These are phyloP conservation scores for Zaprionus taronus DNA, from an alignment of 1,140 invertebrate species.

Conservation along the genomic window DNA sequence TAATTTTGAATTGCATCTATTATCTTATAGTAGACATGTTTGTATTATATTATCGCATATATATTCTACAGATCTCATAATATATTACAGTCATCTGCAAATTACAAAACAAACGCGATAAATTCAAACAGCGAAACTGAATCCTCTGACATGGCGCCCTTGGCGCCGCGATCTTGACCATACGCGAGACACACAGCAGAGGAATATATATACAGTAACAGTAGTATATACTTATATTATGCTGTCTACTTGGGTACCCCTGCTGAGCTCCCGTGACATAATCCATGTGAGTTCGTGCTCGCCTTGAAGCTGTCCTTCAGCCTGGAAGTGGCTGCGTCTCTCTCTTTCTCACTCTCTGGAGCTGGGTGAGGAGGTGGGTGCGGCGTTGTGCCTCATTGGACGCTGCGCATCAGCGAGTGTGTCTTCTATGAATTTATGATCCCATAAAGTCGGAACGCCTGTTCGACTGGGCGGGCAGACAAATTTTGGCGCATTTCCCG, in stretches of 20 bases:
- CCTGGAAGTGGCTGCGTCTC: slow-evolving; percentile 16
- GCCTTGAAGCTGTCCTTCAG: slow-evolving; percentile 18
- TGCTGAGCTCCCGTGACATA: slow-evolving; percentile 34
- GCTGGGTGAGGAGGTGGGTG: slow-evolving; percentile 22
- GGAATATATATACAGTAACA: not conserved
- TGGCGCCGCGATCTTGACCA: slow-evolving; percentile 56
- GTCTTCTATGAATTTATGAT: slow-evolving; percentile 69
- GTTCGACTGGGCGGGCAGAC: slow-evolving; percentile 11
- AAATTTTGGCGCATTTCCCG: slow-evolving; percentile 53
- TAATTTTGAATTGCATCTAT: slow-evolving; percentile 12
- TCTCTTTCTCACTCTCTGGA: not conserved
- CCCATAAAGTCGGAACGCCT: slow-evolving; percentile 68
- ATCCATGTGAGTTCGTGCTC: slow-evolving; percentile 17
- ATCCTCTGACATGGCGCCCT: slow-evolving; percentile 56
- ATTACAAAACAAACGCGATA: slow-evolving; percentile 61
- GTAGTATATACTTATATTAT: slow-evolving; percentile 1
- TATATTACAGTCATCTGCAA: slow-evolving; percentile 64
- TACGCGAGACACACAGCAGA: slow-evolving; percentile 19
- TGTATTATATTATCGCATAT: slow-evolving; percentile 2
- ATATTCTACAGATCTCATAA: slow-evolving; percentile 14
- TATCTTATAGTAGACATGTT: not conserved
- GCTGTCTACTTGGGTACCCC: not conserved
- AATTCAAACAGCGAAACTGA: slow-evolving; percentile 29
- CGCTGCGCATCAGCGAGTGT: slow-evolving; percentile 46
- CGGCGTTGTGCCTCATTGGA: slow-evolving; percentile 43